Conservation (phyloP, 2,888 invertebrate species). For the Nephrotoma guestfalica region DNA sequence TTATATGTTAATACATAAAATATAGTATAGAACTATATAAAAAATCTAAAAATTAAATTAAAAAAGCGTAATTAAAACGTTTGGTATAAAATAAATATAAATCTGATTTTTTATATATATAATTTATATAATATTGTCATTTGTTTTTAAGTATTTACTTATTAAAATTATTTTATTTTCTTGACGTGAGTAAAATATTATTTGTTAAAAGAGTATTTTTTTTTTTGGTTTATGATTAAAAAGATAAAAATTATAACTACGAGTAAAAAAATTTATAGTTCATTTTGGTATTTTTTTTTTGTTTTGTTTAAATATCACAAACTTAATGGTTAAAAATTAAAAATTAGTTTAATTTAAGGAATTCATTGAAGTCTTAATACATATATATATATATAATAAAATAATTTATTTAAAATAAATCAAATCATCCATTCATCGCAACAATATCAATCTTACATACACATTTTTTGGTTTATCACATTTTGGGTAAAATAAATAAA, state of each 20-base stretch:
- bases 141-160: background rate
- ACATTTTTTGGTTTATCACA: background rate
- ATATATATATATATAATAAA: background rate
- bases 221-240: background rate
- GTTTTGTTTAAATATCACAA: background rate
- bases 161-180: background rate
- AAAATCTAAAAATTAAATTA: background rate
- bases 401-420: background rate
- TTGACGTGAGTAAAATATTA: background rate
- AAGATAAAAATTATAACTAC: background rate
- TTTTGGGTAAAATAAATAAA: background rate
- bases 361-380: background rate
- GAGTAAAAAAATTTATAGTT: background rate
- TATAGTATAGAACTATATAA: background rate
- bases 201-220: background rate
- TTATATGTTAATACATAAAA: background rate
- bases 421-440: background rate
- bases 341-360: background rate
- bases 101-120: background rate
- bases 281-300: background rate
- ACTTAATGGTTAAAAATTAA: background rate
- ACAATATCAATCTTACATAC: background rate
- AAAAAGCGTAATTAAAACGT: background rate
- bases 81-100: background rate
- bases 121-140: background rate